Evolutionary conservation across 2,797 vertebrate genomes (phyloP).

Genomic region (Rousettus madagascariensis): DNA sequence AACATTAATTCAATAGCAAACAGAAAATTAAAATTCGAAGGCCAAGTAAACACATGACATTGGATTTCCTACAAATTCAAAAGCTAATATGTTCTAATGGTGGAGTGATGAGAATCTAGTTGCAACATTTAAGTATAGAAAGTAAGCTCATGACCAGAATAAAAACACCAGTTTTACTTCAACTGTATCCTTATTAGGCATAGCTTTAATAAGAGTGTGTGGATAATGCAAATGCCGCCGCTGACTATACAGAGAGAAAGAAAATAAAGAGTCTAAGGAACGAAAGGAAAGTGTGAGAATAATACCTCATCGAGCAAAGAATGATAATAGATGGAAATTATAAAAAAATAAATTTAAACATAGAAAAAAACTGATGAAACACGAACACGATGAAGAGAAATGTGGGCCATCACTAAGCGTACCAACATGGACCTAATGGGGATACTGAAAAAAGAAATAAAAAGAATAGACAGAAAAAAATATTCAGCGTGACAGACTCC

Average conservation of each 20-base stretch:
- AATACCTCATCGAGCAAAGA: background rate
- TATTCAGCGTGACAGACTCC: background rate
- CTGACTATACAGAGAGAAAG: background rate
- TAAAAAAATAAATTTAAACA: background rate
- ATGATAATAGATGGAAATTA: background rate
- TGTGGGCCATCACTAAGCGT: background rate
- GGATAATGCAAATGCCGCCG: background rate
- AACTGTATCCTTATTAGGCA: background rate
- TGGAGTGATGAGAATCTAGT: background rate
- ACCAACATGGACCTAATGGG: background rate
- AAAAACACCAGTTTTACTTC: background rate
- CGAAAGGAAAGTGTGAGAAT: background rate
- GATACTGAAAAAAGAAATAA: background rate
- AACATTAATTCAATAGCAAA: background rate
- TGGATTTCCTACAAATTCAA: background rate
- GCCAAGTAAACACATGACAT: background rate
- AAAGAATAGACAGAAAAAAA: background rate
- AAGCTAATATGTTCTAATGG: background rate
- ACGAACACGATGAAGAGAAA: background rate
- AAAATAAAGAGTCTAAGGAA: background rate
- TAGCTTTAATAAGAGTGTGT: background rate
- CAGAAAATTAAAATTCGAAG: background rate
- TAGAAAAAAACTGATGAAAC: background rate
- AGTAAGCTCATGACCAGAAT: background rate
- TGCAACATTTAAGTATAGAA: background rate